Evolutionary conservation across 2,888 invertebrate species (phyloP), one percentile per base, ranked within the genome.

Genomic region (Conchocele bisecta): DNA sequence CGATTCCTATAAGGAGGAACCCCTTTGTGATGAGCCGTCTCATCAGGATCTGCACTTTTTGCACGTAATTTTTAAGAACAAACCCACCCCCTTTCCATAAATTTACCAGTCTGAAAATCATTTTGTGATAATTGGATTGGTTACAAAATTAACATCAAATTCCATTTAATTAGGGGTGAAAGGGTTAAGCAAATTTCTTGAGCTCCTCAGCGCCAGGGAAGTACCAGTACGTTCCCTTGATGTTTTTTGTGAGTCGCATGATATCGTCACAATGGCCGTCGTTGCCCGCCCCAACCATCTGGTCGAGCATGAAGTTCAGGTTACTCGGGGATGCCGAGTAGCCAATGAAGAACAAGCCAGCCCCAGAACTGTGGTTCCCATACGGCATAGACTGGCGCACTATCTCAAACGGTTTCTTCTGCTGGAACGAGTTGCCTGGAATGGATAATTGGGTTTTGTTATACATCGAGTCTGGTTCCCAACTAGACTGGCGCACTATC

Each of bases 381-480:
- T 86, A 91, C 0, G 91, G 91, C 89, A 89, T 88, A 13, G 91
- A 91, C 83, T 91, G 91, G 15, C 91, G 84, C 0, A 91, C 91
- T 33, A 91, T 91, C 74, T 90, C 84, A 59, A 87, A 83, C n/a
- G 85, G 83, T 69, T 90, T 91, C 53, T 75, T 64, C 60, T 86
- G 86, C 39, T 88, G 61, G 48, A 86, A 89, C 0, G 67, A 75
- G 61, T 82, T 83, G 11, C 90, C 90, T 90, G 74, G 15, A 75
- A 78, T 59, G 22, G 35, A 37, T 65, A 31, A 44, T n/a, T 20
- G 7, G 2, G 29, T n/a, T n/a, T n/a, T n/a, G n/a, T n/a, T n/a
- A n/a, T n/a, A n/a, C n/a, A n/a, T n/a, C n/a, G n/a, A n/a, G n/a
- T n/a, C n/a, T n/a, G n/a, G n/a, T n/a, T n/a, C n/a, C n/a, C n/a